Percentiles rank a stretch among this genome's conserved stretches.
Conservation (phyloP, 2,113 vertebrate genomes). For the Tringa solitaria region DNA sequence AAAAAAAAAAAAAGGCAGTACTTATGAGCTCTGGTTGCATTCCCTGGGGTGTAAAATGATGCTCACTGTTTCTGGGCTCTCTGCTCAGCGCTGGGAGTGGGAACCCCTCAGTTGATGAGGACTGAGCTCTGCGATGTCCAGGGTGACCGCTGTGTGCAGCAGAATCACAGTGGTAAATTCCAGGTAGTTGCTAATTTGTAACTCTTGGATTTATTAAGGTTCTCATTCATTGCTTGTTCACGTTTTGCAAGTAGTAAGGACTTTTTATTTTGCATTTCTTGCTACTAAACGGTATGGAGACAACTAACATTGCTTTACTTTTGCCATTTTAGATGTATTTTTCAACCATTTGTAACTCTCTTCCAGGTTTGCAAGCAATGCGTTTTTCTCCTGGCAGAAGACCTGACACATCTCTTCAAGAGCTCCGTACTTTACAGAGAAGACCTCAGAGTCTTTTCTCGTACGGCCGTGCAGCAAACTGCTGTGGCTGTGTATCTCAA, state of each 20-base stretch:
- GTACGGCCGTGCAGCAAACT: neutral
- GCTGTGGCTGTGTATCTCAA: neutral
- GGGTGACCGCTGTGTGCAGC: neutral
- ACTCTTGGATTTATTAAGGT: neutral
- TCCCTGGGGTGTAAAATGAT: neutral
- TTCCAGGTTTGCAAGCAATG: neutral
- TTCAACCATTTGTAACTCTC: neutral
- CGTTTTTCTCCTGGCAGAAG: neutral
- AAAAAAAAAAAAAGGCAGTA: too few species aligned
- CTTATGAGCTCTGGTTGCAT: neutral
- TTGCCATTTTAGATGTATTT: neutral
- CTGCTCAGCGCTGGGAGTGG: neutral
- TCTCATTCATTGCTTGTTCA: neutral
- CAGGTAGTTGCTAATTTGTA: neutral
- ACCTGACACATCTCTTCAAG: neutral
- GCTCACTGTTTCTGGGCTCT: neutral
- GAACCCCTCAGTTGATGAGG: accelerated
- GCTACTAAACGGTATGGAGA: neutral
- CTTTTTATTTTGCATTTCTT: neutral
- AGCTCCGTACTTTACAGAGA: neutral
- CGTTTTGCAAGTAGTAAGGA: neutral
- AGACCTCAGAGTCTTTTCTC: neutral
- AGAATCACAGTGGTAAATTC: neutral
- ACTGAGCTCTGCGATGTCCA: accelerated
- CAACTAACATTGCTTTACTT: neutral